phyloP scores from a whole-genome alignment of 2,797 vertebrate genomes.

The Periophthalmus magnuspinnatus region DNA sequence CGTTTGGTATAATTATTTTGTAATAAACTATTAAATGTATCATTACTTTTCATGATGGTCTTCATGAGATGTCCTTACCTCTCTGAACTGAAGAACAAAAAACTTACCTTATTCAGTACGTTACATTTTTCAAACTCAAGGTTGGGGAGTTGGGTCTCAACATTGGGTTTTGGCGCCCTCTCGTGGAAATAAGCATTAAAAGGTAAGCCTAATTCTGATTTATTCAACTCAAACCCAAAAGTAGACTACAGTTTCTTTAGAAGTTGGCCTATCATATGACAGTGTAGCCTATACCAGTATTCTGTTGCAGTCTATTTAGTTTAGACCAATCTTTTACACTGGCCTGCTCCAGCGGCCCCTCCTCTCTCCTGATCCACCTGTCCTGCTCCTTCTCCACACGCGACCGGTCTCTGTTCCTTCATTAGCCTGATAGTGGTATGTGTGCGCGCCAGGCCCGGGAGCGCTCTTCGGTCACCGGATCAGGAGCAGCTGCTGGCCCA shows the following conservation, averaged over 20 bases:
- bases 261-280: too few species aligned
- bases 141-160: not conserved
- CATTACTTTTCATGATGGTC: not conserved
- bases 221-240: too few species aligned
- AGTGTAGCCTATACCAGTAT: not conserved
- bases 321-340: not conserved
- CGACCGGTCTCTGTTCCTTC: constrained; percentile 19
- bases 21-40: not conserved
- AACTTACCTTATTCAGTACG: too few species aligned
- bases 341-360: constrained; percentile 58
- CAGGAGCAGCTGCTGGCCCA: constrained; percentile 75
- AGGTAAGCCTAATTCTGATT: too few species aligned
- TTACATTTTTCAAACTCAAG: not conserved
- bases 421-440: not conserved
- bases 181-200: not conserved
- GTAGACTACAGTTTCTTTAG: too few species aligned
- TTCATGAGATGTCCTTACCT: too few species aligned
- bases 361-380: constrained; percentile 58
- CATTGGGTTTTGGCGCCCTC: not conserved
- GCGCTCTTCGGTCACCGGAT: constrained; percentile 79
- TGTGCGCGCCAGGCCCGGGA: constrained; percentile 20
- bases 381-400: constrained; percentile 78
- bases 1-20: constrained; percentile 47
- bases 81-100: too few species aligned
- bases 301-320: not conserved